phyloP scores from a whole-genome alignment of 2,797 vertebrate species.

The Emydoidea blandingii region DNA sequence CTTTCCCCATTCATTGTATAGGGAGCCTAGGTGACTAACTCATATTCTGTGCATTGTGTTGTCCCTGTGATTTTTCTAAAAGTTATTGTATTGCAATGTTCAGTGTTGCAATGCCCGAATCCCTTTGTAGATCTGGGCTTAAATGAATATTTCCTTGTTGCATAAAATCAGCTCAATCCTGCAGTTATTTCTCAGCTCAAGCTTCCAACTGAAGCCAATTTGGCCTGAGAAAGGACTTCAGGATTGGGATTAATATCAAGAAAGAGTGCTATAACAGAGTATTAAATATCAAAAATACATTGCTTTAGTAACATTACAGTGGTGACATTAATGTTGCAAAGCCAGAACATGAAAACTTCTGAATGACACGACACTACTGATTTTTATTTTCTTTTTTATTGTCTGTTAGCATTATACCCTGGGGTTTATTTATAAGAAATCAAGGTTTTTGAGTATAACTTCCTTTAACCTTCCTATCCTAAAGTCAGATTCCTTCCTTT shows the following conservation, averaged over 20 bases:
- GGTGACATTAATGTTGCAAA: neutral
- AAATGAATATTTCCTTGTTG: neutral
- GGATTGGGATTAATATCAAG: neutral
- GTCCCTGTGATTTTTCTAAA: neutral
- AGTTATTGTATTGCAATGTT: neutral
- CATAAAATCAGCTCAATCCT: neutral
- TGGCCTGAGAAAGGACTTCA: neutral
- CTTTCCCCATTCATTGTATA: neutral
- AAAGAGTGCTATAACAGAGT: accelerated
- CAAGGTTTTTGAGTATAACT: neutral
- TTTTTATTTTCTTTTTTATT: neutral
- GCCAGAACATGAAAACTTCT: neutral
- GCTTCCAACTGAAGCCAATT: neutral
- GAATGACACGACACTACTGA: neutral
- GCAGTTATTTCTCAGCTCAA: neutral
- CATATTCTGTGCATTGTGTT: neutral
- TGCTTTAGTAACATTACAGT: neutral
- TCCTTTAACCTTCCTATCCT: neutral
- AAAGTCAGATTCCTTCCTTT: neutral
- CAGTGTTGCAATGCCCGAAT: neutral
- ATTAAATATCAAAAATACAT: neutral
- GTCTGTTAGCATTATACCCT: neutral
- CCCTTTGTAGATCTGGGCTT: accelerated
- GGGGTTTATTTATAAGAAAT: neutral
- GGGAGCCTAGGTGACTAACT: neutral